Conservation (phyloP, 2,797 vertebrate genomes). For the Danionella dracula region DNA sequence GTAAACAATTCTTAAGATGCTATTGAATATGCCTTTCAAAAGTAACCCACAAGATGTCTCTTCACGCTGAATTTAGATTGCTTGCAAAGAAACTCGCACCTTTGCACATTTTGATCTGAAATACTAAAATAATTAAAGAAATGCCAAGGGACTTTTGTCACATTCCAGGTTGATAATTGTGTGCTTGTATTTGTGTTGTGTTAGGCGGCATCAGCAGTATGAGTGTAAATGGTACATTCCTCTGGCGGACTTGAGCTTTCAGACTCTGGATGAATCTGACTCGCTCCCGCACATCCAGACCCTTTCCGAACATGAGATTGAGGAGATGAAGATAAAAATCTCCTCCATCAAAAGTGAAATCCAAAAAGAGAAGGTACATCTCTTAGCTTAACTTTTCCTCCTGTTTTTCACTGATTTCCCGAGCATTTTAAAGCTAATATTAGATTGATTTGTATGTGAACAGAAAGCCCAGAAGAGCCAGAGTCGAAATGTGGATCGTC, state of each 20-base stretch:
- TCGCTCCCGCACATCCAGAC: constrained; percentile 84
- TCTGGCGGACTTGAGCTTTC: constrained; percentile 88
- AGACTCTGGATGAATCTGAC: constrained; percentile 86
- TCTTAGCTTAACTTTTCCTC: no score
- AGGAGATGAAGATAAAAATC: constrained; percentile 98
- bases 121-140: no score
- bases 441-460: constrained; percentile 4
- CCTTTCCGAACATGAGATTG: constrained; percentile 89
- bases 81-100: no score
- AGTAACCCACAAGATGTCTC: no score
- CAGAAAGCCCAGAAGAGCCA: constrained; percentile 93
- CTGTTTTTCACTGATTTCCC: no score
- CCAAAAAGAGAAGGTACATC: constrained; percentile 88
- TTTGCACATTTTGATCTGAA: no score
- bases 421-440: not conserved
- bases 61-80: no score
- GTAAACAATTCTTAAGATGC: no score
- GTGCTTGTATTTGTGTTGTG: not conserved
- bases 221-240: constrained; percentile 99
- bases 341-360: constrained; percentile 91
- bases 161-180: not conserved
- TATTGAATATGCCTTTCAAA: no score
- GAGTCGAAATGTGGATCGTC: constrained; percentile 85
- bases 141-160: not conserved
- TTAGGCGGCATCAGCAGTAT: constrained; percentile 92